Evolutionary conservation across 2,113 vertebrate species (phyloP), one percentile per base, ranked within the genome.

Genomic region (Megaceryle maxima): DNA sequence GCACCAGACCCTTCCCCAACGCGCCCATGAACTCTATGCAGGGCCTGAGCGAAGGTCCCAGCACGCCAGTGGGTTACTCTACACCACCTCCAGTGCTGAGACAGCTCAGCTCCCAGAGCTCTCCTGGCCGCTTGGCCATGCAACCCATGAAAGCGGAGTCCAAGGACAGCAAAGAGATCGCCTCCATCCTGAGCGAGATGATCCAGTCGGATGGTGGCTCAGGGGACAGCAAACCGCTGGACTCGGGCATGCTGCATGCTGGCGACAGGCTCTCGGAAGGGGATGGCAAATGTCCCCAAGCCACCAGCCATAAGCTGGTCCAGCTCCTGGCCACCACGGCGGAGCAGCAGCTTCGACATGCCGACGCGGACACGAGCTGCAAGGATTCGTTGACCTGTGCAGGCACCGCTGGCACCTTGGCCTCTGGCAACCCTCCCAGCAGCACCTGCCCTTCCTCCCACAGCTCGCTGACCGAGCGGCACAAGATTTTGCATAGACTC

Each of bases 401-500:
- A 0, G 97, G 97, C 44, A 92, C 97, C 18, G 89, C 95, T 6
- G 69, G 75, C 44, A 63, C 73, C 37, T 96, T 97, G 21, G 91
- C 96, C 72, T 88, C 98, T 7, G 26, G 94, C 63, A 97, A 97
- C 94, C 95, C 98, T 26, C 96, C 97, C 7, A 88, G 97, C 53
- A 94, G 98, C 90, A 64, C 99, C 70, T 99, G 99, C 83, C 99
- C 99, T 6, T 98, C 98, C 46, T 99, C 99, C 48, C 99, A 99
- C 80, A 99, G 99, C 95, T 99, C 99, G 1, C 97, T 99, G 75
- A 99, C 99, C 0, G 99, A 99, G 82, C 97, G 99, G 16, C 99
- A 99, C 94, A 99, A 99, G 97, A 99, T 99, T 69, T 97, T 99
- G 35, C 99, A 99, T 90, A 97, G 99, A 56, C 98, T 99, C 74